A percentile compares a stretch with the other conserved stretches of the same genome.
phyloP scores from a whole-genome alignment of 2,797 vertebrate genomes.

The Coregonus suidteri region DNA sequence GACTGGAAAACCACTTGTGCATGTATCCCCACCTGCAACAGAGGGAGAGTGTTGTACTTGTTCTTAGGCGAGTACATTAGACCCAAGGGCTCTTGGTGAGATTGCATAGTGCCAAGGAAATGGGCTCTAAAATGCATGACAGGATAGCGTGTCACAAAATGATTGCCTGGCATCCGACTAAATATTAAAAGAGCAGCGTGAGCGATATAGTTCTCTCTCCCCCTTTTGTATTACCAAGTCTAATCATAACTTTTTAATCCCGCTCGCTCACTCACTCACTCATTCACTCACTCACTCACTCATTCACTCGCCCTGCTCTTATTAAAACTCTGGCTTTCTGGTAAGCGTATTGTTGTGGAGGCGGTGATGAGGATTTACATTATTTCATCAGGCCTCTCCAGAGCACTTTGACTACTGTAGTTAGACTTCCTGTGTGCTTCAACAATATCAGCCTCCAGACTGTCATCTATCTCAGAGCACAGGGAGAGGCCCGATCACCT shows the following conservation, averaged over 20 bases:
- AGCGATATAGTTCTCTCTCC: slow-evolving; percentile 20
- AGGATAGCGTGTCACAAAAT: slow-evolving; percentile 30
- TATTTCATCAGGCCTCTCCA: slow-evolving; percentile 39
- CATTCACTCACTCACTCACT: too few relatives aligned
- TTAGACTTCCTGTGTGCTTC: slow-evolving; percentile 32
- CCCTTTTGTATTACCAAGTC: slow-evolving; percentile 31
- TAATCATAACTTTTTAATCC: slow-evolving; percentile 30
- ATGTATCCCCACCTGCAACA: neutral
- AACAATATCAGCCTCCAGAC: slow-evolving; percentile 43
- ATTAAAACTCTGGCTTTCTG: slow-evolving; percentile 13
- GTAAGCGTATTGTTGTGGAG: slow-evolving; percentile 1
- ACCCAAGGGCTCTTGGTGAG: slow-evolving; percentile 22
- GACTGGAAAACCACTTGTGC: slow-evolving; percentile 1
- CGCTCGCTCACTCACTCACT: neutral
- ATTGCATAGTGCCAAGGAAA: slow-evolving; percentile 29
- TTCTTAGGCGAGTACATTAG: slow-evolving; percentile 24
- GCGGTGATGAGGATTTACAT: neutral
- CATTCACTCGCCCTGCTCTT: slow-evolving; percentile 16
- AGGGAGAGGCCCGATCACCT: slow-evolving; percentile 4
- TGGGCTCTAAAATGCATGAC: slow-evolving; percentile 25
- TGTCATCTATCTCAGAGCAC: slow-evolving; percentile 47
- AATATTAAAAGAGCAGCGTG: slow-evolving; percentile 24
- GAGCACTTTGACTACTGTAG: slow-evolving; percentile 1
- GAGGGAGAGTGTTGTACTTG: slow-evolving; percentile 10
- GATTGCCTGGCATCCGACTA: slow-evolving; percentile 31